Base-by-base conservation (phyloP, 2,888 invertebrate species). In the Phengaris alcon region DNA sequence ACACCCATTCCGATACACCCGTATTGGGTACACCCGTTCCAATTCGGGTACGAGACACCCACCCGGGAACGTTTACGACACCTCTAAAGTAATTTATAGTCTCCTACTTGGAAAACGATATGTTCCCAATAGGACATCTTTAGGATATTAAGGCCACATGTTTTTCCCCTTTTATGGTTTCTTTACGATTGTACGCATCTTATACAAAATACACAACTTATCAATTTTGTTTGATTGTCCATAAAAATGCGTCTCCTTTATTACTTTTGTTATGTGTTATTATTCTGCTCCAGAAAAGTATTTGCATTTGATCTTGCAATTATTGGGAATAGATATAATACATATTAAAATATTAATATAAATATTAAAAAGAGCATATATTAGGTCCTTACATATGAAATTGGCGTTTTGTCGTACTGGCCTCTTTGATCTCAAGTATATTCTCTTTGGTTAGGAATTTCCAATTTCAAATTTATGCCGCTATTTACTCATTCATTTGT, bases 11-110 rank as follows among this genome's bases (percentile, higher is more conserved):
- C 64, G 64, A 10, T 64, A 12, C 59, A 57, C 48, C 48, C 48
- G 48, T 48, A 69, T 69, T 74, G 76, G 78, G 75, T 77, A 79
- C 80, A 79, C 69, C 77, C 59, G 22, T 59, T 9, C 68, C 75
- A 69, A 77, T 72, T 69, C 74, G 76, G 78, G 75, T 78, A 79
- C 80, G 22, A 1, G 10, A 13, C 22, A 9, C 22, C 73, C 77
- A 54, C 76, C 77, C 78, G 77, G 74, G 84, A 82, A 84, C 85
- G 81, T 88, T 83, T 90, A 89, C 88, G 89, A 87, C 83, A 83
- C 83, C 84, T 83, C 83, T 77, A 79, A 79, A 84, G 82, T 86
- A 86, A 90, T 90, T 90, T 90, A 90, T 89, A 82, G 87, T 83
- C 84, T 82, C 83, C 85, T 84, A 85, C 84, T 87, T 84, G 82